A percentile compares a stretch with the other conserved stretches of the same genome.
phyloP scores from a whole-genome alignment of 2,888 invertebrate genomes.

The Elgonia sp. region DNA sequence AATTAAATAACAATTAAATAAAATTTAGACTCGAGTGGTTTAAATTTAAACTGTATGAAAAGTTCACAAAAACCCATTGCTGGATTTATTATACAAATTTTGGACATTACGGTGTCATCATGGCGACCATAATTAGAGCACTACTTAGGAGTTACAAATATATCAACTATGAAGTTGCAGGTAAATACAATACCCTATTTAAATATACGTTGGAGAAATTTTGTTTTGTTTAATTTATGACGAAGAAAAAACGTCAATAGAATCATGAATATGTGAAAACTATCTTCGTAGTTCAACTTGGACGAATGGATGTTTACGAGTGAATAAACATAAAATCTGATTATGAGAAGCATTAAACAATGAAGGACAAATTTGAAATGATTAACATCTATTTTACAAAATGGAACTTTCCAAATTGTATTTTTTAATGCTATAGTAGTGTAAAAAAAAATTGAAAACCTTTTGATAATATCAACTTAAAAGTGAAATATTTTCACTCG shows the following conservation, averaged over 20 bases:
- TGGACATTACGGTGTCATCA: slow-evolving; percentile 65
- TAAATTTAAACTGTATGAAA: slow-evolving; percentile 56
- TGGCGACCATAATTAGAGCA: slow-evolving; percentile 82
- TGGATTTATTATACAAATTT: slow-evolving; percentile 42
- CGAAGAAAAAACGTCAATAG: background rate
- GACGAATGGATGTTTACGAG: background rate
- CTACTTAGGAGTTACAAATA: slow-evolving; percentile 80
- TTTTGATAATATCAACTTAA: too few relatives aligned
- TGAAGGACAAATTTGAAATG: background rate
- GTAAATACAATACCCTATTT: slow-evolving; percentile 73
- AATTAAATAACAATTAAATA: background rate
- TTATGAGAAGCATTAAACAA: background rate
- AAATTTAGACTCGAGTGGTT: slow-evolving; percentile 17
- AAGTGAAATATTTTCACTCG: too few relatives aligned
- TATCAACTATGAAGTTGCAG: slow-evolving; percentile 83
- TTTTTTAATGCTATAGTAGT: too few relatives aligned
- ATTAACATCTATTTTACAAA: background rate
- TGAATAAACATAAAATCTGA: background rate
- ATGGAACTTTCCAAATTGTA: background rate
- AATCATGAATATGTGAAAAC: background rate
- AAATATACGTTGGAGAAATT: background rate
- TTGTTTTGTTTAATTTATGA: background rate
- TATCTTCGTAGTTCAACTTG: background rate
- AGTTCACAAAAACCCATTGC: slow-evolving; percentile 23
- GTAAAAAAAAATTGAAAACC: too few relatives aligned